Evolutionary conservation across 2,797 vertebrate species (phyloP), one percentile per base, ranked within the genome.

Genomic region (Phaenicophaeus curvirostris): DNA sequence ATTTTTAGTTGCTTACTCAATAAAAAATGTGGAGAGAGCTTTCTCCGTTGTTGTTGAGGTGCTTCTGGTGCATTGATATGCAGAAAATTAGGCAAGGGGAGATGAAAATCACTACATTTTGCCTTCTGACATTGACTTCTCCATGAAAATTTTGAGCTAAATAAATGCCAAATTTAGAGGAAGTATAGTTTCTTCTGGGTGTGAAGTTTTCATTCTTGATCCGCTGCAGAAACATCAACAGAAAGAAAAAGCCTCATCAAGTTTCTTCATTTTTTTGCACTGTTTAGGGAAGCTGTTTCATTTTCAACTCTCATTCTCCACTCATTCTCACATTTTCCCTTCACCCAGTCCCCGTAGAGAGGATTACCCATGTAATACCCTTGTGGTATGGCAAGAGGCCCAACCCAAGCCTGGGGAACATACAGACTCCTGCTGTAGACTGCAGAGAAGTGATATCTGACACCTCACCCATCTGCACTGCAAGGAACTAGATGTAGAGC

Each of bases 351-450:
- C 28, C 2, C 0, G 28, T 10, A 76, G 35, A 50, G 8, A 85
- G 16, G 27, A 42, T 16, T 80, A n/a, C n/a, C n/a, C n/a, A n/a
- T n/a, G n/a, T n/a, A n/a, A n/a, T n/a, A n/a, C n/a, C n/a, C n/a
- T n/a, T n/a, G n/a, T n/a, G 6, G 23, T 37, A 54, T n/a, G 24
- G 35, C 11, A 53, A 28, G 6, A 17, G 16, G 9, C 30, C 8
- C 15, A 46, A 8, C 2, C 20, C 18, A 69, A 58, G 21, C 39
- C 13, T 28, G 35, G 6, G 35, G 8, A 68, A 23, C 0, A 1
- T 18, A 66, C 19, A 14, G 18, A n/a, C 4, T 80, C 11, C 30
- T 71, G 9, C 44, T 61, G 21, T 50, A 53, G 11, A 14, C 17
- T 33, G 12, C 3, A 33, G 17, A 18, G 14, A 59, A 8, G 5